phyloP scores from a whole-genome alignment of 1,140 invertebrate genomes.

The Bursaphelenchus mucronatus region DNA sequence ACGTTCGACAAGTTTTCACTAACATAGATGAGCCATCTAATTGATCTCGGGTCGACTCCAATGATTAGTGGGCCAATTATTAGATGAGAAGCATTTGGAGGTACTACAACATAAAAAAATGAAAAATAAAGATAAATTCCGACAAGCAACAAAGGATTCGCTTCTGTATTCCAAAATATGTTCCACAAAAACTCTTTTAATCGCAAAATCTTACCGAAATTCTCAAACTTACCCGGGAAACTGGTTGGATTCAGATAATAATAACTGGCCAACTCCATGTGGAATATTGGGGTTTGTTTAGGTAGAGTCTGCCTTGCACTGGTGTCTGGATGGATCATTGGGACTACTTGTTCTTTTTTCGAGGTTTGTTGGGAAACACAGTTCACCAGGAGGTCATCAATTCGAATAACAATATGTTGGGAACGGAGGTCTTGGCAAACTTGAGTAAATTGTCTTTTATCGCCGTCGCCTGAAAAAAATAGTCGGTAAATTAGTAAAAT shows the following conservation, averaged over 20 bases:
- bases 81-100: constrained; percentile 35
- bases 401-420: constrained; percentile 78
- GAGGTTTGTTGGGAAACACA: constrained; percentile 72
- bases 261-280: constrained; percentile 91
- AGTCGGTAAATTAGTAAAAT: too few species aligned
- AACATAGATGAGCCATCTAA: constrained; percentile 58
- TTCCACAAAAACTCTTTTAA: too few species aligned
- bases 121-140: constrained; percentile 28
- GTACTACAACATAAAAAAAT: constrained; percentile 44
- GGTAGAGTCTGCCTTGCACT: constrained; percentile 24
- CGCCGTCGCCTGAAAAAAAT: constrained; percentile 26
- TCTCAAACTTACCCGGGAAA: constrained; percentile 30
- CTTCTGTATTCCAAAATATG: too few species aligned
- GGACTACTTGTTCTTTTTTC: constrained; percentile 37
- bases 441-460: constrained; percentile 36
- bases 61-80: constrained; percentile 51
- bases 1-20: constrained; percentile 43
- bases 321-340: constrained; percentile 27
- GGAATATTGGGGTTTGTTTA: constrained; percentile 65
- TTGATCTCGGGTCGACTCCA: constrained; percentile 46
- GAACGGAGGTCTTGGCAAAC: constrained; percentile 71
- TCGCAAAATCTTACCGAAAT: neutral
- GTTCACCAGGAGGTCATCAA: constrained; percentile 76
- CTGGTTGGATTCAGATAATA: constrained; percentile 73
- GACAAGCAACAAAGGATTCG: too few species aligned